These are phyloP conservation scores for Lypha dubia DNA, from an alignment of 2,888 invertebrate genomes.

Conservation along the genomic window DNA sequence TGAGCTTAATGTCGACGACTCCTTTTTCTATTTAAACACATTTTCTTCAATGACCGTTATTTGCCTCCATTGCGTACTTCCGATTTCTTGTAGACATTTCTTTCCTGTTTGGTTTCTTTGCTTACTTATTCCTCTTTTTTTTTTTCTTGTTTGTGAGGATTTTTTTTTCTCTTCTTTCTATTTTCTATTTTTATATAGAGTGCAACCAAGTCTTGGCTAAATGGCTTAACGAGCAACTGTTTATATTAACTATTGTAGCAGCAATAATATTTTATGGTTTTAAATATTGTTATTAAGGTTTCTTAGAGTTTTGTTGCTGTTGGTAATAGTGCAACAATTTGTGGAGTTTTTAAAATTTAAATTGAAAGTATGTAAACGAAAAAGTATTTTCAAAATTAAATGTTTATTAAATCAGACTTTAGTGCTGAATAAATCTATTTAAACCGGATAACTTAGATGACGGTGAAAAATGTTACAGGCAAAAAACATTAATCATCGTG, in stretches of 20 bases:
- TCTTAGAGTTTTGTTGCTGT: conserved; percentile 1
- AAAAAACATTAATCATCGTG: too few relatives aligned
- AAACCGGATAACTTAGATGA: too few relatives aligned
- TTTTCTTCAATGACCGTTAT: conserved; percentile 60
- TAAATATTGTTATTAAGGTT: conserved; percentile 54
- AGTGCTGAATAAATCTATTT: too few relatives aligned
- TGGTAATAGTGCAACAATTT: conserved; percentile 52
- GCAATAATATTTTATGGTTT: conserved; percentile 65
- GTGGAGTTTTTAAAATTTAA: conserved; percentile 5
- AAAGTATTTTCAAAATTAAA: neutral
- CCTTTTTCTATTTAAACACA: conserved; percentile 48
- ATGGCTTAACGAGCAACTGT: conserved; percentile 32
- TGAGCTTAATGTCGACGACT: conserved; percentile 11
- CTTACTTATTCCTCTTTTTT: neutral
- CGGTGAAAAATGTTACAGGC: too few relatives aligned
- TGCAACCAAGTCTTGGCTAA: conserved; percentile 21
- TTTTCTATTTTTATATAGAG: neutral
- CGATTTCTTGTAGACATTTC: conserved; percentile 64
- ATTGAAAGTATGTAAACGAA: neutral
- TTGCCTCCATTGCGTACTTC: conserved; percentile 66
- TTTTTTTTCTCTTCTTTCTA: neutral
- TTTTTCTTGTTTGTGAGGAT: too few relatives aligned
- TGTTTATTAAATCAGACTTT: too few relatives aligned
- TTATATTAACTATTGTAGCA: conserved; percentile 21
- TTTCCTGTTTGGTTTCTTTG: conserved; percentile 45